Percentiles rank a stretch among this genome's conserved stretches.
phyloP scores from a whole-genome alignment of 2,797 vertebrate genomes.

The Eremophila alpestris region DNA sequence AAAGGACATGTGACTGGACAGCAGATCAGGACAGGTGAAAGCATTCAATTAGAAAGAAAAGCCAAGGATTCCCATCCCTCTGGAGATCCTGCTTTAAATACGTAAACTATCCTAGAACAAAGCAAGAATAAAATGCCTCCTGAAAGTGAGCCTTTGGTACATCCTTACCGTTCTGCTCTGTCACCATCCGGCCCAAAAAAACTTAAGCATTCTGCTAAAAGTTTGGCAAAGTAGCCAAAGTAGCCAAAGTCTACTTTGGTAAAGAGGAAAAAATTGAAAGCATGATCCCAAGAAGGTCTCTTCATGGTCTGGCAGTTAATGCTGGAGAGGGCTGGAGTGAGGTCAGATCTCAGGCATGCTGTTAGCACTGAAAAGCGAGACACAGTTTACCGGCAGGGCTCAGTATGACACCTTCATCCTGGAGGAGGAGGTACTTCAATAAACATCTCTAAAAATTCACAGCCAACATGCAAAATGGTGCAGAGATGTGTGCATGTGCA shows the following conservation, averaged over 20 bases:
- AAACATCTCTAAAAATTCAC: not conserved
- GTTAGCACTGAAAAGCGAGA: not conserved
- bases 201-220: not conserved
- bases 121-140: not conserved
- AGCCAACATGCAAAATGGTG: not conserved
- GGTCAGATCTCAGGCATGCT: fast-evolving
- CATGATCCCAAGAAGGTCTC: not conserved
- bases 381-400: not conserved
- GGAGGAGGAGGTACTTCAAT: not conserved
- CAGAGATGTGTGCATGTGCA: fast-evolving
- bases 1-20: not conserved
- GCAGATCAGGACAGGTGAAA: not conserved
- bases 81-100: not conserved
- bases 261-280: not conserved
- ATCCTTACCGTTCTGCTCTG: not conserved
- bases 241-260: not conserved
- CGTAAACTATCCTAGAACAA: not conserved
- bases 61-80: not conserved
- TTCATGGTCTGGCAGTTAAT: not conserved
- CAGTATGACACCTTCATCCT: not conserved
- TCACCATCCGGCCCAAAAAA: not conserved
- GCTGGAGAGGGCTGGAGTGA: not conserved
- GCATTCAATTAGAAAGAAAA: not conserved
- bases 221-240: too few relatives aligned
- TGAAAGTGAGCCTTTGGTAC: not conserved